These are phyloP conservation scores for Sthenelais limicola DNA, from an alignment of 2,888 invertebrate species.

Conservation along the genomic window DNA sequence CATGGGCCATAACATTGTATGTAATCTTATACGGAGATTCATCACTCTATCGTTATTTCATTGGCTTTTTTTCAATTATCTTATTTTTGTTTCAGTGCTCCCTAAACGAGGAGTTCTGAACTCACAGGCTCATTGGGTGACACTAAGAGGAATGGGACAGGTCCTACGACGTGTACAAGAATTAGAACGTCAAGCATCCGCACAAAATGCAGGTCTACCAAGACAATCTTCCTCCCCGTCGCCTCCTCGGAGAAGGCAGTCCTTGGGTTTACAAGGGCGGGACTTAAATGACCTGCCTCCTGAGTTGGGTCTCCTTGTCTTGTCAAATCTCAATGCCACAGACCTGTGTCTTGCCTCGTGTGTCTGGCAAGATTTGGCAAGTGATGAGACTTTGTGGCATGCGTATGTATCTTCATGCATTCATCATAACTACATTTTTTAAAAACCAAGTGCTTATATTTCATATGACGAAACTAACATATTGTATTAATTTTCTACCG, in stretches of 20 bases:
- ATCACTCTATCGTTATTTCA: too few species aligned
- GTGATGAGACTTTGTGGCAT: conserved; percentile 74
- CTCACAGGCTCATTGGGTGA: too few species aligned
- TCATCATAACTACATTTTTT: neutral
- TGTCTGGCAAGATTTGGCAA: conserved; percentile 74
- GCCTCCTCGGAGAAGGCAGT: too few species aligned
- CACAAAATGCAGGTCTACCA: neutral
- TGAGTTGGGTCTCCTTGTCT: conserved; percentile 72
- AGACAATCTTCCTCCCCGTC: too few species aligned
- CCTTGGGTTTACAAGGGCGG: conserved; percentile 51
- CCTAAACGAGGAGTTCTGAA: too few species aligned
- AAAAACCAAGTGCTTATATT: neutral
- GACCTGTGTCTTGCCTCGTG: conserved; percentile 75
- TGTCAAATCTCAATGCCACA: conserved; percentile 74
- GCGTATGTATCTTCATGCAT: conserved; percentile 60
- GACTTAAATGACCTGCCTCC: conserved; percentile 73
- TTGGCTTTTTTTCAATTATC: too few species aligned
- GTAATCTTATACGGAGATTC: too few species aligned
- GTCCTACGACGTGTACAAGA: conserved; percentile 48
- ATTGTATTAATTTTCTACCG: too few species aligned
- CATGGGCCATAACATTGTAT: too few species aligned
- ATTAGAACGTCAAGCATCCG: conserved; percentile 45
- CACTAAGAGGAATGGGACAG: conserved; percentile 48
- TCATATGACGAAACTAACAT: too few species aligned
- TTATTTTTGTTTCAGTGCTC: too few species aligned